Evolutionary conservation across 2,113 vertebrate species (phyloP).

Genomic region (Azemiops feae): DNA sequence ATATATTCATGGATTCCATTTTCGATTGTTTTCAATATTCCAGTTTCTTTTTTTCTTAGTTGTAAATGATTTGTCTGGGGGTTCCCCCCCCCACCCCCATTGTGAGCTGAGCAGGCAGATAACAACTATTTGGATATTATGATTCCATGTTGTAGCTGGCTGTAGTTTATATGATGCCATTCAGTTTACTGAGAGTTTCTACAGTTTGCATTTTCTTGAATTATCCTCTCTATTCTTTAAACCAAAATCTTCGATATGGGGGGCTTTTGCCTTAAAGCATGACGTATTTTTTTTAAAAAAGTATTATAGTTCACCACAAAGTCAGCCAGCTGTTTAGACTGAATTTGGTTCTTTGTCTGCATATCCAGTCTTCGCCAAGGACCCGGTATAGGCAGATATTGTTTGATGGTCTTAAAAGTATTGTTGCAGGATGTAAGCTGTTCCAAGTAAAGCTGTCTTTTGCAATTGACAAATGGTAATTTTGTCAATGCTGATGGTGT

Average conservation of each 20-base stretch:
- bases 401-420: neutral
- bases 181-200: neutral
- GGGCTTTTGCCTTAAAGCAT: neutral
- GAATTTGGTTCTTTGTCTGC: neutral
- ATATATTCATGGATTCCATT: neutral
- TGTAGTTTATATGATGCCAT: neutral
- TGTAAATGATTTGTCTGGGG: neutral
- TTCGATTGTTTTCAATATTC: neutral
- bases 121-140: neutral
- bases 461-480: neutral
- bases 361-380: neutral
- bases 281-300: neutral
- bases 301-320: neutral
- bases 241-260: neutral
- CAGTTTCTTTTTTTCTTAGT: neutral
- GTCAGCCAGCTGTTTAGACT: neutral
- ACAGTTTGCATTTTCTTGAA: neutral
- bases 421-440: neutral
- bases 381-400: neutral
- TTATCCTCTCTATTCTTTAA: neutral
- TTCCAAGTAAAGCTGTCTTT: neutral
- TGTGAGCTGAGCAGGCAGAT: neutral
- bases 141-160: neutral
- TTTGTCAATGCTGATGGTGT: neutral
- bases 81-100: rapidly evolving